Evolutionary conservation across 2,797 vertebrate genomes (phyloP).

Genomic region (Petrocephalus sullivani): DNA sequence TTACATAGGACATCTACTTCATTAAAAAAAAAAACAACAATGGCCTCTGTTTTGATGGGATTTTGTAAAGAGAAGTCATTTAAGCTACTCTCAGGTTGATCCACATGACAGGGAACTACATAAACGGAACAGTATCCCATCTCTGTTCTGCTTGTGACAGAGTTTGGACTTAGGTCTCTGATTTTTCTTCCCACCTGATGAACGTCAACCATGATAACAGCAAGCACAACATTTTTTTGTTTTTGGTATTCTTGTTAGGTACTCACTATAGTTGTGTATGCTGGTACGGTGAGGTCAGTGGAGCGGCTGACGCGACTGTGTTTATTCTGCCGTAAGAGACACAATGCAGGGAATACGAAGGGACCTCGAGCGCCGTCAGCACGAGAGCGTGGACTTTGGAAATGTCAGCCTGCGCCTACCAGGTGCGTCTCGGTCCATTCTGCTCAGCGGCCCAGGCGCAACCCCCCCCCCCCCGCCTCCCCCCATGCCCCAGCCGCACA

Average conservation of each 20-base stretch:
- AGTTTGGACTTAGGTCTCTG: not conserved
- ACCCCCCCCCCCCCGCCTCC: not conserved
- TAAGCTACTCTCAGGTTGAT: not conserved
- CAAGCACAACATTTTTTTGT: not conserved
- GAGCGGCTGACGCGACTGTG: not conserved
- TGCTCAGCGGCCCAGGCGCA: not conserved
- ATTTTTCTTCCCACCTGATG: not conserved
- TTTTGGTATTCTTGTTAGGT: not conserved
- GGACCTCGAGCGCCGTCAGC: not conserved
- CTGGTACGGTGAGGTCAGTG: not conserved
- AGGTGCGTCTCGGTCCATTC: not conserved
- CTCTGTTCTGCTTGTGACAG: not conserved
- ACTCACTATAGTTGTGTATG: not conserved
- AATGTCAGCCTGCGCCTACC: not conserved
- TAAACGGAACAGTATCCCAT: not conserved
- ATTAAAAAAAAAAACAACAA: not conserved
- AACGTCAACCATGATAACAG: not conserved
- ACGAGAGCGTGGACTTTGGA: not conserved
- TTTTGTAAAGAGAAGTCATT: not conserved
- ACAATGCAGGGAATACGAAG: not conserved
- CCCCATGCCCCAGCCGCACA: not conserved
- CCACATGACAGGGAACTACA: not conserved
- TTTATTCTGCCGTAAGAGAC: too few species aligned
- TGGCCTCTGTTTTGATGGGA: not conserved
- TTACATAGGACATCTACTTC: not conserved